A percentile compares a stretch with the other conserved stretches of the same genome.
Evolutionary conservation across 2,113 vertebrate genomes (phyloP).

Genomic region (Vombatus ursinus): DNA sequence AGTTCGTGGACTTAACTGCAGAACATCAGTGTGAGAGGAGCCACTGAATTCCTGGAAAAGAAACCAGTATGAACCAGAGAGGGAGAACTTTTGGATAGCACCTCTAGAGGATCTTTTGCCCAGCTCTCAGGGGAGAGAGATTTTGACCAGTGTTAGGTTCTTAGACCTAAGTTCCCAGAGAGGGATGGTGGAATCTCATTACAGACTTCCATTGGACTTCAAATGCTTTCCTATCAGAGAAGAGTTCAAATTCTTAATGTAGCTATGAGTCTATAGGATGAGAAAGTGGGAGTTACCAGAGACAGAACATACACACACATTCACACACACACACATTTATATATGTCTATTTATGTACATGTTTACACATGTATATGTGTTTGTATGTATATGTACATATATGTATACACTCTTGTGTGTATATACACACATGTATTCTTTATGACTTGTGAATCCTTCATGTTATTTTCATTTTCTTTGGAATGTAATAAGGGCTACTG

Average conservation of each 20-base stretch:
- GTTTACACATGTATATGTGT: background rate
- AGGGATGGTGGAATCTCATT: background rate
- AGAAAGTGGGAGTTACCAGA: background rate
- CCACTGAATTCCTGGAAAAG: background rate
- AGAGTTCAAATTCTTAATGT: background rate
- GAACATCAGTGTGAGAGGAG: background rate
- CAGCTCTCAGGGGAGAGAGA: background rate
- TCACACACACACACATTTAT: background rate
- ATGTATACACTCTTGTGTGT: background rate
- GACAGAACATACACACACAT: background rate
- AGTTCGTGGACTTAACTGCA: background rate
- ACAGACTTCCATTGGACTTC: background rate
- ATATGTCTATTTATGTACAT: background rate
- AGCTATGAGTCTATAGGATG: background rate
- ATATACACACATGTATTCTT: background rate
- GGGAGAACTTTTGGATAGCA: background rate
- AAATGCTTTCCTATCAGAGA: background rate
- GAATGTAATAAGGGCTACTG: background rate
- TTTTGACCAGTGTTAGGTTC: background rate
- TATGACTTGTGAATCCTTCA: background rate
- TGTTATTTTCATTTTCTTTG: background rate
- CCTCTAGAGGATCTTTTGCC: background rate
- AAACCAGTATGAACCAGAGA: background rate
- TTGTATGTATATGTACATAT: background rate
- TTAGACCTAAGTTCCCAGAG: background rate